Base-by-base conservation (phyloP, 2,113 vertebrate genomes). In the Saguinus imperator region DNA sequence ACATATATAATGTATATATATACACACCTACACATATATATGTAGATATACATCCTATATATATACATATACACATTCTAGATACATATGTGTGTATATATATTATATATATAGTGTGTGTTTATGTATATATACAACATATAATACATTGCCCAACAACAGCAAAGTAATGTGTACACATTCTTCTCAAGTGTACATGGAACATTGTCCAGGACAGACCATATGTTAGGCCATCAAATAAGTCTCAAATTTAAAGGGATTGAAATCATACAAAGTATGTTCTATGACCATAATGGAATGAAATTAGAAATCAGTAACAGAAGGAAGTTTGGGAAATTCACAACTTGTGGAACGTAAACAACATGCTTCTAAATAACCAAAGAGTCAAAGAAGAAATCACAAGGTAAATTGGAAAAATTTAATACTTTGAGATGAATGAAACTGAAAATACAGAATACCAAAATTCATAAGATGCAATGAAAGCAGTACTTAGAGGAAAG, bases 231-330 rank as follows among this genome's bases (percentile, higher is more conserved):
- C 50, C 23, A 55, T 58, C 84, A 95, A 87, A 77, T 48, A 89
- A 92, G 29, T 32, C 58, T 96, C 58, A 86, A 40, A 58, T 97
- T 87, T 94, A 61, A 81, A 83, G 96, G 68, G 25, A 79, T 2
- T 83, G 55, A 96, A 94, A 81, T 94, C 45, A 87, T 92, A 52
- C 29, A 21, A 94, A 95, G n/a, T 90, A 52, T 95, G 40, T 55
- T 92, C n/a, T 90, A 29, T 66, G 87, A 95, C 17, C 73, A 84
- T 40, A 92, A 18, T 29, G 18, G 37, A 94, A 83, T 92, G 25
- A 94, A 96, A 68, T 89, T 64, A 92, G n/a, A 92, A 94, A 80
- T 93, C n/a, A 86, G 48, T 75, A 94, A 91, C 52, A 95, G 86
- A 93, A 72, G 50, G 82, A 93, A 94, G 75, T 87, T 90, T 73